Conservation (phyloP, 2,113 vertebrate species). For the Clarias gariepinus region DNA sequence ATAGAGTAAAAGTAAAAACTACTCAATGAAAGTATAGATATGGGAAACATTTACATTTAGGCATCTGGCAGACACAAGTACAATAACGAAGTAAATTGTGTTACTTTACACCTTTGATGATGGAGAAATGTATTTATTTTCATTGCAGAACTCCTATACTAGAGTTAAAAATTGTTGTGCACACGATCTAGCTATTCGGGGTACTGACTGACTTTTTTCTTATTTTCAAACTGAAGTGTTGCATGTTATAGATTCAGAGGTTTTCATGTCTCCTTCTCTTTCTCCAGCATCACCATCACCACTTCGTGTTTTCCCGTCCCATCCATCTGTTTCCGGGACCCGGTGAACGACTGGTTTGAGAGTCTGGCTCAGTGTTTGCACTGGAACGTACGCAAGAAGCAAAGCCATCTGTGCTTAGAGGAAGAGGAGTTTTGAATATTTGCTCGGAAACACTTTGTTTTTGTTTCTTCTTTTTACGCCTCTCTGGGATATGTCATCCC, state of each 20-base stretch:
- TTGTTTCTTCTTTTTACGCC: neutral
- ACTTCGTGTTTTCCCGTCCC: slow-evolving; percentile 80
- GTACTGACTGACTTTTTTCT: neutral
- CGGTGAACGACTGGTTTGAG: slow-evolving; percentile 83
- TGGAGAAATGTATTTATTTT: neutral
- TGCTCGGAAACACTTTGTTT: slow-evolving; percentile 4
- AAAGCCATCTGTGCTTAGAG: slow-evolving; percentile 64
- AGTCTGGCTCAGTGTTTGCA: slow-evolving; percentile 81
- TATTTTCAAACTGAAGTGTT: neutral
- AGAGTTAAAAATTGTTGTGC: neutral
- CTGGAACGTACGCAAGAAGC: slow-evolving; percentile 81
- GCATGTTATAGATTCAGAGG: neutral
- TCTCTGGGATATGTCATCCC: neutral
- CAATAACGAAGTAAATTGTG: too few relatives aligned
- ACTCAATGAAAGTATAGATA: too few relatives aligned
- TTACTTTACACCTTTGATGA: too few relatives aligned
- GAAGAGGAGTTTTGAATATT: slow-evolving; percentile 46
- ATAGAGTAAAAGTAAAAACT: too few relatives aligned
- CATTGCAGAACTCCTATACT: neutral
- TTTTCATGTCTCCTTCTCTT: neutral
- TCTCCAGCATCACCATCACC: slow-evolving; percentile 77
- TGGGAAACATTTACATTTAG: too few relatives aligned
- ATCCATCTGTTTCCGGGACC: slow-evolving; percentile 79
- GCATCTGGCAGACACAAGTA: too few relatives aligned
- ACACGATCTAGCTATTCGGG: neutral